Evolutionary conservation across 2,888 invertebrate genomes (phyloP).

Genomic region (Globia sparganii): DNA sequence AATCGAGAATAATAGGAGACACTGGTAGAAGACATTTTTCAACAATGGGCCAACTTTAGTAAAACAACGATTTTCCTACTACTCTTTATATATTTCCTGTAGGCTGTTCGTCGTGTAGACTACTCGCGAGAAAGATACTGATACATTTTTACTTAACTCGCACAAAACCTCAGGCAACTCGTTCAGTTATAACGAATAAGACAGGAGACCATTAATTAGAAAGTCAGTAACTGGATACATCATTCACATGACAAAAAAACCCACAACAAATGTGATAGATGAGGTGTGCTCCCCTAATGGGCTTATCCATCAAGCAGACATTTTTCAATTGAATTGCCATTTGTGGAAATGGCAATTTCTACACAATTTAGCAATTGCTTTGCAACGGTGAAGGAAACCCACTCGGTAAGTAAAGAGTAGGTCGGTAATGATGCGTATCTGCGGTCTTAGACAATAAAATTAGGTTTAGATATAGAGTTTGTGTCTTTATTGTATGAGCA

Average conservation of each 20-base stretch:
- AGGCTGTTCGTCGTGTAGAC: no score
- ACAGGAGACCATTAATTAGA: slow-evolving; percentile 51
- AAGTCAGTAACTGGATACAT: slow-evolving; percentile 52
- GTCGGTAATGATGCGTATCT: slow-evolving; percentile 20
- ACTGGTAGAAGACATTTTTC: background rate
- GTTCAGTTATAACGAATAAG: slow-evolving; percentile 40
- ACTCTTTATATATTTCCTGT: no score
- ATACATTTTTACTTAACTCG: background rate
- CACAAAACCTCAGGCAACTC: slow-evolving; percentile 25
- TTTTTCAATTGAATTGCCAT: slow-evolving; percentile 51
- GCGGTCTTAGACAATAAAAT: background rate
- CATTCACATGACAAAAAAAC: slow-evolving; percentile 19
- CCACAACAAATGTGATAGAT: slow-evolving; percentile 52
- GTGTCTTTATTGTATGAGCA: background rate
- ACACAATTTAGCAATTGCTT: slow-evolving; percentile 60
- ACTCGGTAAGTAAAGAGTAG: slow-evolving; percentile 42
- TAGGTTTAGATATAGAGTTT: background rate
- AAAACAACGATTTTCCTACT: no score
- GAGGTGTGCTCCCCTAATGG: slow-evolving; percentile 52
- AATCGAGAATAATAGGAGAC: background rate
- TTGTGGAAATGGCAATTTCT: slow-evolving; percentile 50
- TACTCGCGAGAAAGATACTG: background rate
- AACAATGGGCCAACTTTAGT: no score
- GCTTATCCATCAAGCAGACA: slow-evolving; percentile 40
- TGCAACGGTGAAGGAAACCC: slow-evolving; percentile 59